Percentiles rank a stretch among this genome's conserved stretches.
Evolutionary conservation across 2,113 vertebrate species (phyloP).

Genomic region (Tupaia chinensis): DNA sequence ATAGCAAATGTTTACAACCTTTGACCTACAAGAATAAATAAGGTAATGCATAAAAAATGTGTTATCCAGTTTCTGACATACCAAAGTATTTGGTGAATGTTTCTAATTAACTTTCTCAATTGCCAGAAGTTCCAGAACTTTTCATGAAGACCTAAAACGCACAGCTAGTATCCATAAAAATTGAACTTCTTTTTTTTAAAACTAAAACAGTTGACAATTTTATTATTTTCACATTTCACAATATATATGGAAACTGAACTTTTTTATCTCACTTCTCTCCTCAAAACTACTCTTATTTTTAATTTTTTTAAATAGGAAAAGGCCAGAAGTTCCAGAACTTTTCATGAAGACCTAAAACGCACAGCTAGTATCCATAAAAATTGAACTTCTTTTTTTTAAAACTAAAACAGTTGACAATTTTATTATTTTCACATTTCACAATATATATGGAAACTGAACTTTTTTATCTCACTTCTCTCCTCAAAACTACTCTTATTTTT

Average conservation of each 20-base stretch:
- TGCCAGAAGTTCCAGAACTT: background rate
- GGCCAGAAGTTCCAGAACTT: background rate
- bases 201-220: too few species aligned
- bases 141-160: background rate
- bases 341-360: background rate
- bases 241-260: too few species aligned
- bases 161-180: background rate
- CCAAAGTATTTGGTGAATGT: conserved; percentile 5
- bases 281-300: too few species aligned
- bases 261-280: too few species aligned
- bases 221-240: too few species aligned
- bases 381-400: background rate
- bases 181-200: background rate
- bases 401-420: too few species aligned
- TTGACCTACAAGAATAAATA: conserved; percentile 14
- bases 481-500: too few species aligned
- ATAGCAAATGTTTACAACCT: background rate
- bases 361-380: background rate
- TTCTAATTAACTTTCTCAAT: conserved; percentile 2
- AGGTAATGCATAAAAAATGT: conserved; percentile 7
- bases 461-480: too few species aligned
- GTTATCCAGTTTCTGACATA: background rate
- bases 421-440: too few species aligned
- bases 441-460: too few species aligned
- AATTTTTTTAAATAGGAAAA: too few species aligned